phyloP scores from a whole-genome alignment of 1,140 invertebrate genomes.

The Parapsyche elsis region DNA sequence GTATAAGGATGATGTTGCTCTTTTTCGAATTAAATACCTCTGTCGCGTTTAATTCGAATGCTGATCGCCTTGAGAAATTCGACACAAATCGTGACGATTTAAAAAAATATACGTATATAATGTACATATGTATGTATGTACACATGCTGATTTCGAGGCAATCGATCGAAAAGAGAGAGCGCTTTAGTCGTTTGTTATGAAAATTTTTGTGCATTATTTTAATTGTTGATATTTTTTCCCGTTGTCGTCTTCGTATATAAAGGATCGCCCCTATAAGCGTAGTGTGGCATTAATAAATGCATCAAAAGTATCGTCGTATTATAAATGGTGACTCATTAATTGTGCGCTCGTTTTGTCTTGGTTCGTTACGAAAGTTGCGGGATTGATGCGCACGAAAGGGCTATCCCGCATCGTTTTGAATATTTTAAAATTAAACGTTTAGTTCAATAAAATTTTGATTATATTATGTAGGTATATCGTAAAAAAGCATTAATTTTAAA shows the following conservation, averaged over 20 bases:
- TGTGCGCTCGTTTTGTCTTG: constrained; percentile 38
- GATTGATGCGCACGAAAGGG: not conserved
- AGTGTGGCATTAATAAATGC: constrained; percentile 28
- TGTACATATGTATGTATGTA: not conserved
- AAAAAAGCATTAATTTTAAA: too few relatives aligned
- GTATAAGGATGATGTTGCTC: constrained; percentile 1
- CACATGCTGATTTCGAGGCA: not conserved
- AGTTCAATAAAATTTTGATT: too few relatives aligned
- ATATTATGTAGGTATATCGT: too few relatives aligned
- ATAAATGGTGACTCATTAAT: constrained; percentile 54
- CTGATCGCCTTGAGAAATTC: constrained; percentile 31
- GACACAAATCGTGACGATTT: constrained; percentile 33
- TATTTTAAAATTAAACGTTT: not conserved
- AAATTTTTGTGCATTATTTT: not conserved
- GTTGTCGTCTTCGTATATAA: not conserved
- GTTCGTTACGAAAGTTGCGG: constrained; percentile 23
- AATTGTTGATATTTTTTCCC: not conserved
- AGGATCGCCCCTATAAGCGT: not conserved
- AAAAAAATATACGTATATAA: constrained; percentile 14
- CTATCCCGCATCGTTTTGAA: constrained; percentile 3
- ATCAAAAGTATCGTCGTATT: constrained; percentile 42
- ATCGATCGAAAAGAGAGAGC: not conserved
- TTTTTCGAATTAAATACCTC: not conserved
- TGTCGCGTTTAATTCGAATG: not conserved
- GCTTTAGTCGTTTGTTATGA: not conserved